phyloP scores from a whole-genome alignment of 2,113 vertebrate species.

The Oncorhynchus mykiss region DNA sequence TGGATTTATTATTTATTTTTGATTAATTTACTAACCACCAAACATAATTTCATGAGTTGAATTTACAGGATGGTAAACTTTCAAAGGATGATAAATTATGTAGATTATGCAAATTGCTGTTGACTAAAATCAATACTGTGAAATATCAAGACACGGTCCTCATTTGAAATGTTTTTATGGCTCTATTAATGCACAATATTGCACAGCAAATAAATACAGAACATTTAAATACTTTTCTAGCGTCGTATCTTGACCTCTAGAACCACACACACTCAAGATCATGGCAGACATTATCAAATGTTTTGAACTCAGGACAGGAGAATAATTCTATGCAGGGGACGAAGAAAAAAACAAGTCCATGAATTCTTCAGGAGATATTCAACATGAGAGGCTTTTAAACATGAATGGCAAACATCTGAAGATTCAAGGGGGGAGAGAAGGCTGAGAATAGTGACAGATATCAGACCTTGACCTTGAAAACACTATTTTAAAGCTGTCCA shows the following conservation, averaged over 20 bases:
- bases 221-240: neutral
- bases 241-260: neutral
- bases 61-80: neutral
- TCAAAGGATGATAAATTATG: neutral
- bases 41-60: too few relatives aligned
- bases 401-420: slow-evolving; percentile 34
- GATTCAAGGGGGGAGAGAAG: slow-evolving; percentile 1
- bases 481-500: too few relatives aligned
- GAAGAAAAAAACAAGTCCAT: neutral
- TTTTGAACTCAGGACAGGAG: neutral
- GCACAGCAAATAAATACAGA: too few relatives aligned
- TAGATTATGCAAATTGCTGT: neutral
- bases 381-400: slow-evolving; percentile 5
- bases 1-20: too few relatives aligned
- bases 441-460: too few relatives aligned
- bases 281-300: neutral
- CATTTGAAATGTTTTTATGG: neutral
- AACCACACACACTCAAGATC: neutral
- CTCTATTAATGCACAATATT: neutral
- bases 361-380: neutral
- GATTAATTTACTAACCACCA: too few relatives aligned
- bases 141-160: neutral
- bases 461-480: too few relatives aligned
- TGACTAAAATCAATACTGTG: neutral
- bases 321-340: neutral